These are phyloP conservation scores for Nothura maculosa DNA, from an alignment of 2,797 vertebrate species.

Conservation along the genomic window DNA sequence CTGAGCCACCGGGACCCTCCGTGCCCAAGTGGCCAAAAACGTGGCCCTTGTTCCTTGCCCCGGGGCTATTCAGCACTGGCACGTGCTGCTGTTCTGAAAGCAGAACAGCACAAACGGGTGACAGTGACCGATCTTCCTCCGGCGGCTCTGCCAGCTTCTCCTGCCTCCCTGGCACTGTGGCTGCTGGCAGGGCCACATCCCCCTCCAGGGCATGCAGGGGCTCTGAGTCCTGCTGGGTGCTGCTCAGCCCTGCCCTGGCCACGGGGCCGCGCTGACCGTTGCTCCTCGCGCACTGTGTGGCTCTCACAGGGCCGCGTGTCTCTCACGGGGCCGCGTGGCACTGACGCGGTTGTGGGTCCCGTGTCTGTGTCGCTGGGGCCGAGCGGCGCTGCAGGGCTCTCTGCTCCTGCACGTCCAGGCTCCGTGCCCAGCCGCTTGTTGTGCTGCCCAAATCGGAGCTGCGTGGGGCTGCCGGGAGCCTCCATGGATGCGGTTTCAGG, in stretches of 20 bases:
- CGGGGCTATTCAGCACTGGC: background rate
- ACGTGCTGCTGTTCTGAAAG: background rate
- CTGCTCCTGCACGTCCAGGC: background rate
- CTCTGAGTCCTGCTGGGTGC: background rate
- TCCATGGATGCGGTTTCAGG: rapidly evolving
- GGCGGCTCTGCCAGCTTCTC: rapidly evolving
- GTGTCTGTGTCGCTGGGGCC: background rate
- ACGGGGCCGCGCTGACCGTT: background rate
- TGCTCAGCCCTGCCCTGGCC: background rate
- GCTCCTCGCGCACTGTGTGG: rapidly evolving
- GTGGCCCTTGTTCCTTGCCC: background rate
- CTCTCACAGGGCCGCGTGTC: background rate
- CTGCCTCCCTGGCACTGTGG: background rate
- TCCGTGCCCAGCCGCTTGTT: rapidly evolving
- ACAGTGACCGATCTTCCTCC: background rate
- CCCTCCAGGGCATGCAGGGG: background rate
- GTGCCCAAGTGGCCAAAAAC: background rate
- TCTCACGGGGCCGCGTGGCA: no score
- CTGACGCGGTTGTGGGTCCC: no score
- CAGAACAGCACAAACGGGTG: rapidly evolving
- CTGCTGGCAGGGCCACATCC: rapidly evolving
- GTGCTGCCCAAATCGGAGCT: background rate
- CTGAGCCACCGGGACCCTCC: rapidly evolving
- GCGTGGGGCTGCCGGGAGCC: background rate
- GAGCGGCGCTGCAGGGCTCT: background rate